phyloP scores from a whole-genome alignment of 1,140 invertebrate species.

The Pseudachorutes palmiensis region DNA sequence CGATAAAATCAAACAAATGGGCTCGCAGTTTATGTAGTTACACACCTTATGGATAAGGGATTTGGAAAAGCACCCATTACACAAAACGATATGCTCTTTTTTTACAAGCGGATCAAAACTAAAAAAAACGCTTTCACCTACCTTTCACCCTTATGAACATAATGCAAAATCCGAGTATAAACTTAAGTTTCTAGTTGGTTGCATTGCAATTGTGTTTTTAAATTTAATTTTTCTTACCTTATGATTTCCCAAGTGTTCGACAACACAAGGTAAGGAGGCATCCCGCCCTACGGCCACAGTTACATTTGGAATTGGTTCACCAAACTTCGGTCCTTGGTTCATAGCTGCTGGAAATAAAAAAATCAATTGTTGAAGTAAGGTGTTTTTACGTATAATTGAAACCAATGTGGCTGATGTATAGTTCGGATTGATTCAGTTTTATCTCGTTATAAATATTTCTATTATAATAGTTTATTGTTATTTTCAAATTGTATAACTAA shows the following conservation, averaged over 20 bases:
- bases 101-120: too few species aligned
- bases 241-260: slow-evolving; percentile 75
- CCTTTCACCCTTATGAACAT: background rate
- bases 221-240: too few species aligned
- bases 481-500: background rate
- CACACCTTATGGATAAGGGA: background rate
- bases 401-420: too few species aligned
- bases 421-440: background rate
- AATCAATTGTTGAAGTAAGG: slow-evolving; percentile 29
- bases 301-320: slow-evolving; percentile 47
- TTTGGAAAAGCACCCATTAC: too few species aligned
- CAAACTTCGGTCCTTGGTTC: slow-evolving; percentile 71
- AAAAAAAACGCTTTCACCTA: background rate
- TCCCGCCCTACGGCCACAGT: slow-evolving; percentile 78
- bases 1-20: slow-evolving; percentile 10
- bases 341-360: slow-evolving; percentile 55
- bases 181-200: background rate
- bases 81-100: too few species aligned
- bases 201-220: too few species aligned
- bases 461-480: background rate
- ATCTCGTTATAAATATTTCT: background rate
- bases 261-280: slow-evolving; percentile 75
- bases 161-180: background rate
- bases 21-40: background rate
- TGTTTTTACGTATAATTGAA: background rate